phyloP scores from a whole-genome alignment of 64 coral and sea anemone species.

The Stylophora pistillata region DNA sequence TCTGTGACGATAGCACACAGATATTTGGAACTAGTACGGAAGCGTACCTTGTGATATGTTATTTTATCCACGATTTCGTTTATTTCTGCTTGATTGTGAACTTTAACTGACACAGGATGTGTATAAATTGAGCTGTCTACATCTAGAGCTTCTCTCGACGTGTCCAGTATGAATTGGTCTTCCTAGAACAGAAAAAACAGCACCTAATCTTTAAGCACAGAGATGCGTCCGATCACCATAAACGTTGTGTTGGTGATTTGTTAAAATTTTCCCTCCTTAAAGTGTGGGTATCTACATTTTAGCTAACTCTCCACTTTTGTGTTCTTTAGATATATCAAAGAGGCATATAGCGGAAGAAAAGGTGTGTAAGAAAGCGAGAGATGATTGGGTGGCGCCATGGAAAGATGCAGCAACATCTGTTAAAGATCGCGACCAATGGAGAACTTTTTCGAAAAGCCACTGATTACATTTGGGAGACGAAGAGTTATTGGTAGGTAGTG shows the following conservation, averaged over 20 bases:
- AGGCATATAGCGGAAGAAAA: too few relatives aligned
- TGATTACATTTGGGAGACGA: too few relatives aligned
- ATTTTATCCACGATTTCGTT: conserved; percentile 71
- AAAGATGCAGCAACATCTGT: too few relatives aligned
- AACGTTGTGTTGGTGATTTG: too few relatives aligned
- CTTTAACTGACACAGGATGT: conserved; percentile 69
- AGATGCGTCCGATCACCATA: too few relatives aligned
- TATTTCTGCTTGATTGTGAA: conserved; percentile 63
- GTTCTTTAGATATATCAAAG: too few relatives aligned
- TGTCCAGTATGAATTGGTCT: conserved; percentile 63
- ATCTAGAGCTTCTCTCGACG: conserved; percentile 49
- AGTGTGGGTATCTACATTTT: too few relatives aligned
- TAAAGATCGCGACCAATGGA: too few relatives aligned
- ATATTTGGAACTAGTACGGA: background rate
- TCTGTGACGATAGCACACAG: background rate
- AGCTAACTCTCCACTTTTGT: too few relatives aligned
- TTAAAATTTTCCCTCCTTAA: too few relatives aligned
- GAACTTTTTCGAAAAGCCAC: background rate
- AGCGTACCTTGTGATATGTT: conserved; percentile 64
- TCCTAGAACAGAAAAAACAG: background rate
- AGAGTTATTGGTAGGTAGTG: too few relatives aligned
- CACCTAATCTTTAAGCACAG: background rate
- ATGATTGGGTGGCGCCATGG: too few relatives aligned
- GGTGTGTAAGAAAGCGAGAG: background rate
- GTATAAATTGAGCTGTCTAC: conserved; percentile 52